Evolutionary conservation across 2,113 vertebrate genomes (phyloP).

Genomic region (Neotoma lepida): DNA sequence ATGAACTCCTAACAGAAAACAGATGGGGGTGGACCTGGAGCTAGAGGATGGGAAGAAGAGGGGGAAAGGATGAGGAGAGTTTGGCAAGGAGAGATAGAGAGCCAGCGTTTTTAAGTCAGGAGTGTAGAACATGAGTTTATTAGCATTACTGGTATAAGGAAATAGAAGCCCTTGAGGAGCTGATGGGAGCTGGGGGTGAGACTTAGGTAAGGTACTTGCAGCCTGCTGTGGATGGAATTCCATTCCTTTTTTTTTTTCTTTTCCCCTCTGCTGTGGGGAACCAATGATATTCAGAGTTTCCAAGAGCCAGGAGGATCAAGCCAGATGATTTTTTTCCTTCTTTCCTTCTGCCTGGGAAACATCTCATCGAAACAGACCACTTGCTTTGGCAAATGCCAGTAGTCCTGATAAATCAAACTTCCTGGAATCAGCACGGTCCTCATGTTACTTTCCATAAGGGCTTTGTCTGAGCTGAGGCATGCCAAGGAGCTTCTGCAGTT

Average conservation of each 20-base stretch:
- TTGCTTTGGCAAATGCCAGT: conserved; percentile 73
- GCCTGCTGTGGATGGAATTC: background rate
- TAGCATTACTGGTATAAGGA: conserved; percentile 37
- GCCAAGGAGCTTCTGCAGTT: conserved; percentile 55
- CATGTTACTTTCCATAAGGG: conserved; percentile 73
- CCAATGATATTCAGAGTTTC: conserved; percentile 46
- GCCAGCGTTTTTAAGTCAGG: background rate
- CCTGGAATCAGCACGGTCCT: conserved; percentile 69
- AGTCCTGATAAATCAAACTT: conserved; percentile 77
- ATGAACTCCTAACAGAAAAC: conserved; percentile 81
- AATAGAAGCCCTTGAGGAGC: background rate
- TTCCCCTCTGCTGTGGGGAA: background rate
- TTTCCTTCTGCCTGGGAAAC: conserved; percentile 70
- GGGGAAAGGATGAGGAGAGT: background rate
- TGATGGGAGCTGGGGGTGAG: background rate
- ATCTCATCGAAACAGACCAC: conserved; percentile 73
- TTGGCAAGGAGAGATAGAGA: conserved; percentile 47
- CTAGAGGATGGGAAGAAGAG: conserved; percentile 36
- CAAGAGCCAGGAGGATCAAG: conserved; percentile 40
- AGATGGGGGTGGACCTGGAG: conserved; percentile 71
- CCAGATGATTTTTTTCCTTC: conserved; percentile 48
- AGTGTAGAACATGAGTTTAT: background rate
- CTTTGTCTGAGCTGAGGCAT: conserved; percentile 65
- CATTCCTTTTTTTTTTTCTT: background rate
- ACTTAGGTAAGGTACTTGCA: background rate